Evolutionary conservation across 1,140 invertebrate species (phyloP).

Genomic region (Drosophila miranda): DNA sequence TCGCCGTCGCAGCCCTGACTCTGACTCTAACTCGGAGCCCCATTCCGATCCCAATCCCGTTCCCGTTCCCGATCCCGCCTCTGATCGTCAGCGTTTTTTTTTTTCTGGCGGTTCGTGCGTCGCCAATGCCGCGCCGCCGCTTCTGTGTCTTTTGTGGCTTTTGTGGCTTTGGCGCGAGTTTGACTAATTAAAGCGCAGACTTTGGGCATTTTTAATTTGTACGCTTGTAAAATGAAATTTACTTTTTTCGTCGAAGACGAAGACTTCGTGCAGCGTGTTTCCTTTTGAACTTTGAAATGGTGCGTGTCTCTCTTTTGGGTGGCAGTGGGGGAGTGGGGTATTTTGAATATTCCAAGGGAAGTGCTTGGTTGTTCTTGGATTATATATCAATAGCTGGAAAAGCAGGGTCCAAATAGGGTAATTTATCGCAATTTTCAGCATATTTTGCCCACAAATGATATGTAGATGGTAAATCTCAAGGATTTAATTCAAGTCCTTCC

Average conservation of each 20-base stretch:
- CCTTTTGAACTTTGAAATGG: conserved; percentile 72
- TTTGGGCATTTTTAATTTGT: conserved; percentile 81
- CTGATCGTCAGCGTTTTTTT: conserved; percentile 6
- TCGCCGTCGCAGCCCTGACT: conserved; percentile 57
- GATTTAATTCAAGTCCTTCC: too few relatives aligned
- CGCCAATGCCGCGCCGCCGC: conserved; percentile 35
- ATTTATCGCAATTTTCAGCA: too few relatives aligned
- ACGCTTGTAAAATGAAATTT: conserved; percentile 80
- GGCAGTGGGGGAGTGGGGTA: too few relatives aligned
- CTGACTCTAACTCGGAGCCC: conserved; percentile 34
- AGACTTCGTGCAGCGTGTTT: conserved; percentile 76
- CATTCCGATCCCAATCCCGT: conserved; percentile 39
- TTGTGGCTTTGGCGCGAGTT: conserved; percentile 78
- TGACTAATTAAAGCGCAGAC: conserved; percentile 79
- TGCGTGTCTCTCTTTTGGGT: conserved; percentile 58
- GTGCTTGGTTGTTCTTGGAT: too few relatives aligned
- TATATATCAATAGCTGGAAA: too few relatives aligned
- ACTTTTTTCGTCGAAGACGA: conserved; percentile 44
- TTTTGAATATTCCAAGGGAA: too few relatives aligned
- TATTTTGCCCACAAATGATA: too few relatives aligned
- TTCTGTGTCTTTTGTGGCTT: conserved; percentile 3
- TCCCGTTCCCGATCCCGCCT: conserved; percentile 18
- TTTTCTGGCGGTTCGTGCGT: conserved; percentile 64
- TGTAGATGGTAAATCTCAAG: too few relatives aligned
- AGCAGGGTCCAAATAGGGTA: too few relatives aligned